phyloP scores from a whole-genome alignment of 2,797 vertebrate genomes.

The Trachops cirrhosus region DNA sequence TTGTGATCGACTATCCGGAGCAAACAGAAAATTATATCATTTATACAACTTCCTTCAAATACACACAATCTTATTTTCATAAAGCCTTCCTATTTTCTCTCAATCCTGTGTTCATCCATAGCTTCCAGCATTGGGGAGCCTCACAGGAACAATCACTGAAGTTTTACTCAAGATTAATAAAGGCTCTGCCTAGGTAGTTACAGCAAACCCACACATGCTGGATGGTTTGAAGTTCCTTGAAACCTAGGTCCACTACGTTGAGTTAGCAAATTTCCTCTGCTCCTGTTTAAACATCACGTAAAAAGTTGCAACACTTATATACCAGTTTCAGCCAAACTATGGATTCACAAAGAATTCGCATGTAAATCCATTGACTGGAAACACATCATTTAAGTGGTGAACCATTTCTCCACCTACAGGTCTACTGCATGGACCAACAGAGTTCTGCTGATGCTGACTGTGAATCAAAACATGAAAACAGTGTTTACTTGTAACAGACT shows the following conservation, averaged over 20 bases:
- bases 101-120: not conserved
- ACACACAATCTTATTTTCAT: not conserved
- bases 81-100: not conserved
- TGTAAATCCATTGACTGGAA: not conserved
- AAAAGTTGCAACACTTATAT: not conserved
- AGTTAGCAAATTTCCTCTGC: not conserved
- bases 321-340: constrained; percentile 17
- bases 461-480: not conserved
- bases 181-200: not conserved
- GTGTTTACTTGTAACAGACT: not conserved
- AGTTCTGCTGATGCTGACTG: not conserved
- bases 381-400: not conserved
- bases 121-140: not conserved
- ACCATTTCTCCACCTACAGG: constrained; percentile 22
- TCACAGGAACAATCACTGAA: not conserved
- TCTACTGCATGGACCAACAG: not conserved
- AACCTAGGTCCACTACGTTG: not conserved
- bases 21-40: not conserved
- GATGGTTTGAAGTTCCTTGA: not conserved
- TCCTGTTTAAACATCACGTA: not conserved
- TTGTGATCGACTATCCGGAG: not conserved
- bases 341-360: not conserved
- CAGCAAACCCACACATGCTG: not conserved
- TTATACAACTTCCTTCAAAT: not conserved
- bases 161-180: not conserved